phyloP scores from a whole-genome alignment of 2,797 vertebrate genomes.

The Eutrigla gurnardus region DNA sequence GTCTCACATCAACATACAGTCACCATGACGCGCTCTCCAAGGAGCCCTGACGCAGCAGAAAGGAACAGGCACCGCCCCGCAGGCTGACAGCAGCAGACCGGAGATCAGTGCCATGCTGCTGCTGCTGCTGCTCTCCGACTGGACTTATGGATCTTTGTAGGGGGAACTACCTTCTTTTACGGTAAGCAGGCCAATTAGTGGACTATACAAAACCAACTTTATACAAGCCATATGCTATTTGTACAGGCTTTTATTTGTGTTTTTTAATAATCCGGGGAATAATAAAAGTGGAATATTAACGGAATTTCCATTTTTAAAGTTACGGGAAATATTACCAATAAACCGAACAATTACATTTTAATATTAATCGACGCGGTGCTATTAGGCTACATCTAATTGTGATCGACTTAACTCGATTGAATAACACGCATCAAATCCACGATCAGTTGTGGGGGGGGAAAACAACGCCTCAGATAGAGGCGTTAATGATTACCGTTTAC shows the following conservation, averaged over 20 bases:
- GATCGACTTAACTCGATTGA: not conserved
- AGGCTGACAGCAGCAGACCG: too few species aligned
- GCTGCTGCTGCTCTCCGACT: rapidly evolving
- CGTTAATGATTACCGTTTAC: too few species aligned
- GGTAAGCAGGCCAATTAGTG: not conserved
- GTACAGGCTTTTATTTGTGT: not conserved
- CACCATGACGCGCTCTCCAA: not conserved
- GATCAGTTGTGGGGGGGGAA: not conserved
- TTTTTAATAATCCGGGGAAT: not conserved
- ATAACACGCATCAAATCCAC: too few species aligned
- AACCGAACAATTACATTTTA: not conserved
- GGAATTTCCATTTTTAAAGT: not conserved
- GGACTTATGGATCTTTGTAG: too few species aligned
- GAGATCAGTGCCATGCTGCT: not conserved
- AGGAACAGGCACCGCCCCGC: not conserved
- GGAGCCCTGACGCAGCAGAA: not conserved
- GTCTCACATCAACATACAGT: too few species aligned
- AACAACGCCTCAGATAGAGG: not conserved
- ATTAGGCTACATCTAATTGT: not conserved
- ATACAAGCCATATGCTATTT: not conserved
- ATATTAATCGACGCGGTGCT: not conserved
- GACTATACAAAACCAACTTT: not conserved
- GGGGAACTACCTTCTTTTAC: not conserved
- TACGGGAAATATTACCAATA: not conserved
- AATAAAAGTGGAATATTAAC: not conserved